Evolutionary conservation across 2,113 vertebrate species (phyloP).

Genomic region (Ariopsis seemanni): DNA sequence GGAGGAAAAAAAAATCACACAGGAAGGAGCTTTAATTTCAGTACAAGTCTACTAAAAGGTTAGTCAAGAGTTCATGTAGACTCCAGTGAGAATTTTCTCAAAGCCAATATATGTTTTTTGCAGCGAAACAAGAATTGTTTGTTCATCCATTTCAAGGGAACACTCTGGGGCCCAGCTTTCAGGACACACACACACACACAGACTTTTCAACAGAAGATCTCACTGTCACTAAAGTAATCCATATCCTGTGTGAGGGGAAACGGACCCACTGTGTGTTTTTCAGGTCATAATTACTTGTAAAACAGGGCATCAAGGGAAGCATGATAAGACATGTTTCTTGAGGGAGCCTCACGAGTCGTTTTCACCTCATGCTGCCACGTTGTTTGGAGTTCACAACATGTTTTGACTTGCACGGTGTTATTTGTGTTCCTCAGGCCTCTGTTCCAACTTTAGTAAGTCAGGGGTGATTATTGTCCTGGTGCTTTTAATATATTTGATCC

Average conservation of each 20-base stretch:
- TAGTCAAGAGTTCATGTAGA: background rate
- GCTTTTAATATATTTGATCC: background rate
- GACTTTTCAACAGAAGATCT: background rate
- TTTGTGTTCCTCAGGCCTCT: conserved; percentile 27
- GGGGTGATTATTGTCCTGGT: background rate
- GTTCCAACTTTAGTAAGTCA: conserved; percentile 25
- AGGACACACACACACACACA: background rate
- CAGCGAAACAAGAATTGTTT: conserved; percentile 16
- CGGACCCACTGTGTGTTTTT: background rate
- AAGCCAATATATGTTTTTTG: background rate
- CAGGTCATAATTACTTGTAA: conserved; percentile 10
- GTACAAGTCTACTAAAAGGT: background rate
- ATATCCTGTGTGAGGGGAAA: background rate
- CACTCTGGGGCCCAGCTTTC: background rate
- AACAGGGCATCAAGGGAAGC: conserved; percentile 13
- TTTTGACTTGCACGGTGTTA: conserved; percentile 42
- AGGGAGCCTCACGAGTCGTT: conserved; percentile 44
- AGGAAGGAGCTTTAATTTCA: background rate
- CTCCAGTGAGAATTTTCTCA: too few species aligned
- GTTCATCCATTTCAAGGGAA: background rate
- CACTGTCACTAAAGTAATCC: background rate
- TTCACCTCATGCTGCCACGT: conserved; percentile 31
- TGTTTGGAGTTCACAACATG: conserved; percentile 44
- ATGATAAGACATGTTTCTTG: conserved; percentile 31
- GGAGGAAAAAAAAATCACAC: conserved; percentile 1